Evolutionary conservation across 2,113 vertebrate species (phyloP), one percentile per base, ranked within the genome.

Genomic region (Onychostruthus taczanowskii): DNA sequence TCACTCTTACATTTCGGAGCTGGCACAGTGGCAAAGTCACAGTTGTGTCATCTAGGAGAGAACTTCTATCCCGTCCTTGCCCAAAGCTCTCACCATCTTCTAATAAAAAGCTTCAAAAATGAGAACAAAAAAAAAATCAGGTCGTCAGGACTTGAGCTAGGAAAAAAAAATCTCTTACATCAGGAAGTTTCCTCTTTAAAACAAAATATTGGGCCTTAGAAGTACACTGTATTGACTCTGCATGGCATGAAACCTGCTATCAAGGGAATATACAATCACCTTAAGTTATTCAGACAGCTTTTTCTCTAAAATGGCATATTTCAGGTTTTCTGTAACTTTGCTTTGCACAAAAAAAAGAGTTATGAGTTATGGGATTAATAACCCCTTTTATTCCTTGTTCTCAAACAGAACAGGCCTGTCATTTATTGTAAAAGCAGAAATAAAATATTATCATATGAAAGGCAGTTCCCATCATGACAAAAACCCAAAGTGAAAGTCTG

Each of bases 71-170:
- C 87, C 99, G 98, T 63, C 98, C 98, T 97, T 99, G 99, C 53
- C 99, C 99, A 97, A 99, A 99, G 15, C 98, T 98, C 97, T 99
- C 99, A 28, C 99, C 99, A 74, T 99, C 99, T 96, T 99, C 99
- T 96, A 99, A 98, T 52, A 99, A 97, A 94, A 99, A 99, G 94
- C 99, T 99, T 93, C 66, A 96, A 90, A 94, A 66, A 35, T 1
- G 1, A 76, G 46, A 27, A 58, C 21, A 47, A 47, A 30, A 85
- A 33, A 67, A 66, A 22, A 41, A 46, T 31, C 5, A n/a, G 53
- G 92, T 82, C 18, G 55, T 31, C 6, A 69, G 46, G 26, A 53
- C 31, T 76, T 37, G 17, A 63, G 30, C 28, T 69, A 69, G 31
- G 43, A 89, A 87, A 82, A 50, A 56, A 50, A 56, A 67, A 44